A percentile compares a stretch with the other conserved stretches of the same genome.
These are phyloP conservation scores for Yponomeuta malinellus DNA, from an alignment of 2,888 invertebrate genomes.

Conservation along the genomic window DNA sequence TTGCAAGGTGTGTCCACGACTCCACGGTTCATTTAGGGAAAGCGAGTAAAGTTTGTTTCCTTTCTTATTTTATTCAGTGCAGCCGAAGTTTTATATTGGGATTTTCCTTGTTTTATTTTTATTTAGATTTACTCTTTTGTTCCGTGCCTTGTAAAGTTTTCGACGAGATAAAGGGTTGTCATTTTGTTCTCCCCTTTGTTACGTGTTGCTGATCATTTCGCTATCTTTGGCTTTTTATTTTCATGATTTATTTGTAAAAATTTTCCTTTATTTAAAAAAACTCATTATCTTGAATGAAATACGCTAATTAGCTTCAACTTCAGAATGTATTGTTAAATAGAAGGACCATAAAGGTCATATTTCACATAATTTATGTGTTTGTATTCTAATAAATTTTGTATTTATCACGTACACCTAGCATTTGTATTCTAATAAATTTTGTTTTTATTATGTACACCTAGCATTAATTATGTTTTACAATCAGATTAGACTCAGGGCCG, in stretches of 20 bases:
- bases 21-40: slow-evolving; percentile 40
- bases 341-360: too few relatives aligned
- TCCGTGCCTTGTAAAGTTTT: not conserved
- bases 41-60: slow-evolving; percentile 53
- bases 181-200: not conserved
- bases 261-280: not conserved
- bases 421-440: too few relatives aligned
- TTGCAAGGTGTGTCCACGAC: slow-evolving; percentile 21
- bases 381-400: too few relatives aligned
- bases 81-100: slow-evolving; percentile 57
- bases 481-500: too few relatives aligned
- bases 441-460: too few relatives aligned
- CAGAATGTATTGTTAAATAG: too few relatives aligned
- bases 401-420: too few relatives aligned
- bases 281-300: not conserved
- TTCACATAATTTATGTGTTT: too few relatives aligned
- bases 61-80: slow-evolving; percentile 62
- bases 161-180: not conserved
- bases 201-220: not conserved
- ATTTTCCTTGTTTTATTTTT: slow-evolving; percentile 41
- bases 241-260: not conserved
- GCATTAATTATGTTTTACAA: too few relatives aligned
- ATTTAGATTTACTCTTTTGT: slow-evolving; percentile 2
- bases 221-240: not conserved
- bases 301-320: too few relatives aligned